phyloP scores from a whole-genome alignment of 2,888 invertebrate species.

The Linnaemya tessellans region DNA sequence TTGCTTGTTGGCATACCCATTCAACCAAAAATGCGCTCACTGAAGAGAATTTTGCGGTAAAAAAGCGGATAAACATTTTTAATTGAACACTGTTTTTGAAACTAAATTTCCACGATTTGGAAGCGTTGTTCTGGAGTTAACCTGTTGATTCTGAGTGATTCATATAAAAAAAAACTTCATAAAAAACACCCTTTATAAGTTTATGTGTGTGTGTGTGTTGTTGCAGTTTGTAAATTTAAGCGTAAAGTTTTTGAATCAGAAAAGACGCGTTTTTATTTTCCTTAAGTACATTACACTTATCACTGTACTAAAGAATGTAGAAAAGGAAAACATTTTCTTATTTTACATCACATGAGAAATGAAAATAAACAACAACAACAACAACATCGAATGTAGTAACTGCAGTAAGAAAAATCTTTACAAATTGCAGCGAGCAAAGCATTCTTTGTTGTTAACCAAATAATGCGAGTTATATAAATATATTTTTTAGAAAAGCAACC shows the following conservation, averaged over 20 bases:
- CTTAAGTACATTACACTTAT: slow-evolving; percentile 42
- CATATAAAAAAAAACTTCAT: no score
- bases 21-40: no score
- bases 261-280: slow-evolving; percentile 17
- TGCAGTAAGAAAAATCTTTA: slow-evolving; percentile 6
- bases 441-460: not conserved
- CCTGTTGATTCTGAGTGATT: no score
- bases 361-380: no score
- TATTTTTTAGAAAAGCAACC: not conserved
- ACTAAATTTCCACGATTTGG: no score
- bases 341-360: slow-evolving; percentile 12
- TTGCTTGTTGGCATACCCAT: no score
- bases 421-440: not conserved
- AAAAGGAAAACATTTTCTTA: slow-evolving; percentile 24
- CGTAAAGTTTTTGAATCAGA: not conserved
- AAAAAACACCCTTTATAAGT: no score
- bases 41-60: slow-evolving; percentile 33
- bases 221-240: slow-evolving; percentile 23
- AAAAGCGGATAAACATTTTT: no score
- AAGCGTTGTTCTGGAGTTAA: no score
- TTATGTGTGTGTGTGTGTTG: no score
- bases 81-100: no score
- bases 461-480: not conserved
- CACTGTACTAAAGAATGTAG: slow-evolving; percentile 26
- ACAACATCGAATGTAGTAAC: slow-evolving; percentile 7